These are phyloP conservation scores for Drosophila suzukii DNA, from an alignment of 1,140 invertebrate genomes.

Conservation along the genomic window DNA sequence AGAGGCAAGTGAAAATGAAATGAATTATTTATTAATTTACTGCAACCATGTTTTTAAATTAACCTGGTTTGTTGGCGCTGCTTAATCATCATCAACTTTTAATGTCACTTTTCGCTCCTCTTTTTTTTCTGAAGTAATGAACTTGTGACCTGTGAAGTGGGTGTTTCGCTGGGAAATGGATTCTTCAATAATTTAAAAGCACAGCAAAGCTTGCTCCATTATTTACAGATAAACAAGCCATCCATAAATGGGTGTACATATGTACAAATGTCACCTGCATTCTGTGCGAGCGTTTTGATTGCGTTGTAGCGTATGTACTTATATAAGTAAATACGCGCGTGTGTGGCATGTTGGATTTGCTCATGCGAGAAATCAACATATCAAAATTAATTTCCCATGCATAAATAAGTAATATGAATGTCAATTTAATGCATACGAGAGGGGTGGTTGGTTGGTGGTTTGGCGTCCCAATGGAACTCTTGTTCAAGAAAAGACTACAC, in stretches of 20 bases:
- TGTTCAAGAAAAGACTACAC: background rate
- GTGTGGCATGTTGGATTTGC: constrained; percentile 57
- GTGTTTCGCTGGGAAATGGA: background rate
- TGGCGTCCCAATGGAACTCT: background rate
- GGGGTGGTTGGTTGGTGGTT: constrained; percentile 13
- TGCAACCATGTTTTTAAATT: background rate
- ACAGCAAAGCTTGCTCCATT: constrained; percentile 6
- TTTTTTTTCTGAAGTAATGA: background rate
- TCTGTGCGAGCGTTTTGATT: constrained; percentile 1
- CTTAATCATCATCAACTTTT: constrained; percentile 1
- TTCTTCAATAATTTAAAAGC: constrained; percentile 7
- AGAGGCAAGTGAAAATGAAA: background rate
- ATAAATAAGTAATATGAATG: constrained; percentile 82
- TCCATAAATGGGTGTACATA: constrained; percentile 1
- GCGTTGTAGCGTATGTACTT: background rate
- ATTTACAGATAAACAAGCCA: constrained; percentile 9
- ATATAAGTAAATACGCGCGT: constrained; percentile 1
- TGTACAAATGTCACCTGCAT: constrained; percentile 28
- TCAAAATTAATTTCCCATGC: constrained; percentile 81
- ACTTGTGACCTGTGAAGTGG: background rate
- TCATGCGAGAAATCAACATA: constrained; percentile 81
- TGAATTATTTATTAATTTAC: background rate
- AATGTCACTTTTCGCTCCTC: background rate
- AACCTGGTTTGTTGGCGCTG: background rate
- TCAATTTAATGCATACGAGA: constrained; percentile 73